These are phyloP conservation scores for Scatophagus argus DNA, from an alignment of 2,113 vertebrate genomes.

Conservation along the genomic window DNA sequence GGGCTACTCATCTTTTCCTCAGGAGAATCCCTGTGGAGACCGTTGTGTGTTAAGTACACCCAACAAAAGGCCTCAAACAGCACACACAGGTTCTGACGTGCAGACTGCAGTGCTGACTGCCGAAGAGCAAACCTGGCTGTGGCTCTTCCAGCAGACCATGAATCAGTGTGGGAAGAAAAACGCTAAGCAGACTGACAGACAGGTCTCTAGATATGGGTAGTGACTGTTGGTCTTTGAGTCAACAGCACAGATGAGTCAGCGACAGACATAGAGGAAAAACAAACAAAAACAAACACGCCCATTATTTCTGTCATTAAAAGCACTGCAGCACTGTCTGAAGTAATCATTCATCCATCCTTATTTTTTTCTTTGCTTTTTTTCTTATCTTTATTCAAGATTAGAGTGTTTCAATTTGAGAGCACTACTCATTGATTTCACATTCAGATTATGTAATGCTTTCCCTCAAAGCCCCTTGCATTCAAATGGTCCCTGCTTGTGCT, in stretches of 20 bases:
- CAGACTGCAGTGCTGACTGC: not conserved
- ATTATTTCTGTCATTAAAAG: not conserved
- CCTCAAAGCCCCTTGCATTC: too few relatives aligned
- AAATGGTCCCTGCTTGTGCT: too few relatives aligned
- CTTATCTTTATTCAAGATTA: too few relatives aligned
- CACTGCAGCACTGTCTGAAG: not conserved
- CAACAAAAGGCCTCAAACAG: not conserved
- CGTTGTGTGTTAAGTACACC: not conserved
- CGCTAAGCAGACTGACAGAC: not conserved
- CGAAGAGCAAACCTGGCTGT: not conserved
- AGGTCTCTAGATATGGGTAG: not conserved
- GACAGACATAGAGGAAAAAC: not conserved
- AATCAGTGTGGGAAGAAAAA: not conserved
- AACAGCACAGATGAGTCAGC: constrained; percentile 7
- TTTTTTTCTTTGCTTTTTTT: not conserved
- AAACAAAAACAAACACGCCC: not conserved
- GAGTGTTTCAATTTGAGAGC: too few relatives aligned
- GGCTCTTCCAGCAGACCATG: not conserved
- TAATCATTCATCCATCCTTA: not conserved
- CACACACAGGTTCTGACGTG: not conserved
- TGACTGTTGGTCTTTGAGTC: not conserved
- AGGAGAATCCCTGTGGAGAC: not conserved
- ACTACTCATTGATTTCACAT: too few relatives aligned
- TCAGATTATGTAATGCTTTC: too few relatives aligned
- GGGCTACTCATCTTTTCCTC: not conserved